Percentiles rank a stretch among this genome's conserved stretches.
Evolutionary conservation across 2,888 invertebrate genomes (phyloP).

Genomic region (Orthonychiurus folsomi): DNA sequence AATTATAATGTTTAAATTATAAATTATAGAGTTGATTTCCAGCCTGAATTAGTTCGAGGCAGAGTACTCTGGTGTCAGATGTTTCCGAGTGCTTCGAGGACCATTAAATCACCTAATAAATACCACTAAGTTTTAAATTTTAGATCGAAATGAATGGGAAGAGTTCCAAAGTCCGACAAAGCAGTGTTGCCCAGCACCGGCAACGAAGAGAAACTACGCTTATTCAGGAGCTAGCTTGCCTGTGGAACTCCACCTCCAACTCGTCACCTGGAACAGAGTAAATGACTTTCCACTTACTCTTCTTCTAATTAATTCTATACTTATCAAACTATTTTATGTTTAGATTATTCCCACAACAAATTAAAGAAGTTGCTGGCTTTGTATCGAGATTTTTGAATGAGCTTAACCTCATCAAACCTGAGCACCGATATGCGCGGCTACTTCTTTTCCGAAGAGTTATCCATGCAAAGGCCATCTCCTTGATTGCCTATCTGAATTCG

Average conservation of each 20-base stretch:
- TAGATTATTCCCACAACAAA: conserved; percentile 31
- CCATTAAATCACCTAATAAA: background rate
- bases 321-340: too few species aligned
- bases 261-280: conserved; percentile 29
- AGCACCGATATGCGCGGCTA: conserved; percentile 30
- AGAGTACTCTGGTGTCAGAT: too few species aligned
- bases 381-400: conserved; percentile 34
- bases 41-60: too few species aligned
- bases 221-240: conserved; percentile 30
- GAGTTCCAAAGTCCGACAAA: conserved; percentile 31
- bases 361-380: conserved; percentile 35
- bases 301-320: too few species aligned
- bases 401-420: conserved; percentile 27
- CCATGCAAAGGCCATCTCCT: conserved; percentile 35
- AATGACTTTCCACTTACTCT: too few species aligned
- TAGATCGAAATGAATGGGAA: conserved; percentile 33
- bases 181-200: conserved; percentile 22
- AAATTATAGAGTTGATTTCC: too few species aligned
- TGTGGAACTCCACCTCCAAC: conserved; percentile 32
- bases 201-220: conserved; percentile 26
- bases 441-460: conserved; percentile 32
- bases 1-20: too few species aligned
- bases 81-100: too few species aligned
- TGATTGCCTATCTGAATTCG: conserved; percentile 34
- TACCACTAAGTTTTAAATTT: background rate